phyloP scores from a whole-genome alignment of 53 echinoderm and acorn worm species.

The Paracentrotus lividus region DNA sequence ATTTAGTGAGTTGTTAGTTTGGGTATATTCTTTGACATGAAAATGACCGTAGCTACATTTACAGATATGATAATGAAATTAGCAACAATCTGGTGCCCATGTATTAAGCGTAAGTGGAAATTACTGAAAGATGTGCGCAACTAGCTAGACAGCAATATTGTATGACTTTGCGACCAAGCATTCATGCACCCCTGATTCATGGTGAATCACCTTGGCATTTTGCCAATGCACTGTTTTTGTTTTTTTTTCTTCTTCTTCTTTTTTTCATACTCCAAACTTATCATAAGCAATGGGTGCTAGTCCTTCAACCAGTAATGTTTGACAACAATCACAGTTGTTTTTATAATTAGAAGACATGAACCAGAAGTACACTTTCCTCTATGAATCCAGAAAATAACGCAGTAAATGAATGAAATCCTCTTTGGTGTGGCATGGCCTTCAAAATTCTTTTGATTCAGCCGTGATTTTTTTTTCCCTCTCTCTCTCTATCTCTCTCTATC shows the following conservation, averaged over 20 bases:
- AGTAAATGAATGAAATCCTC: background rate
- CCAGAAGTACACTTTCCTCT: no score
- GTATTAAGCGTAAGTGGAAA: background rate
- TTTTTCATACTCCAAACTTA: background rate
- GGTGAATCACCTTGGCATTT: constrained; percentile 71
- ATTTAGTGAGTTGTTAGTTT: no score
- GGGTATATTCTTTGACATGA: no score
- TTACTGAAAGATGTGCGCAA: background rate
- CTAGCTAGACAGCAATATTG: background rate
- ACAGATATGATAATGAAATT: no score
- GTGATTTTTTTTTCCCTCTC: no score
- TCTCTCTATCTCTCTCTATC: no score
- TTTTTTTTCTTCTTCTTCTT: background rate
- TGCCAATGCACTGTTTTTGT: constrained; percentile 53
- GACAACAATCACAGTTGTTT: background rate
- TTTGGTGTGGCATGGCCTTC: background rate
- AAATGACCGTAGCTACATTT: no score
- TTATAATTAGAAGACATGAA: no score
- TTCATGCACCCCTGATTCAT: constrained; percentile 59
- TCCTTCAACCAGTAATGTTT: background rate
- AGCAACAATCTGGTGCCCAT: background rate
- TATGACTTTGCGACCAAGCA: constrained; percentile 5
- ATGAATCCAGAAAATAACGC: background rate
- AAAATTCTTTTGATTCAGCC: background rate
- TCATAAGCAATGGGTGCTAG: background rate